These are phyloP conservation scores for Myotis yumanensis DNA, from an alignment of 2,113 vertebrate species.

Conservation along the genomic window DNA sequence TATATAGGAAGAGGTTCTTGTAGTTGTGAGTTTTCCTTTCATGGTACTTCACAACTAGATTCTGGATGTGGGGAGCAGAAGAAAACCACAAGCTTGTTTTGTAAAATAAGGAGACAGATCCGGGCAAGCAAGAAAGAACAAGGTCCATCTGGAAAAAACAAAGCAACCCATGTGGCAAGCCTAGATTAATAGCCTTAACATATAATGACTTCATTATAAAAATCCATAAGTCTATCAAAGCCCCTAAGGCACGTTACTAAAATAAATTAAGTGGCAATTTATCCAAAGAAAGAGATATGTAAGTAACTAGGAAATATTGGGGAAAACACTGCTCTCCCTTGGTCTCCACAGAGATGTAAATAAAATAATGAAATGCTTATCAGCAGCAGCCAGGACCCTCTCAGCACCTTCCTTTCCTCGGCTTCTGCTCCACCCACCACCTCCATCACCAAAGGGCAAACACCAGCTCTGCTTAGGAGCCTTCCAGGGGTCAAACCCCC, in stretches of 20 bases:
- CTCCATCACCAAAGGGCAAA: background rate
- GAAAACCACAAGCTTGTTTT: conserved; percentile 24
- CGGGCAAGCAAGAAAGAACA: background rate
- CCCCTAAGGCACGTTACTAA: conserved; percentile 1
- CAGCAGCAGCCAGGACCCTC: background rate
- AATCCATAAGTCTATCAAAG: background rate
- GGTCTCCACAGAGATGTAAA: background rate
- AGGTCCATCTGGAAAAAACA: background rate
- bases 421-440: background rate
- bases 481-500: background rate
- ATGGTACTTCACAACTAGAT: background rate
- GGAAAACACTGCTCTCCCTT: background rate
- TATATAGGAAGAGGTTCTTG: background rate
- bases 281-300: conserved; percentile 3
- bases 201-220: background rate
- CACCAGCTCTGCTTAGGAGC: background rate
- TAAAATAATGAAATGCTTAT: background rate
- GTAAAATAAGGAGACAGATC: conserved; percentile 24
- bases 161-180: background rate
- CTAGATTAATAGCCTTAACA: background rate
- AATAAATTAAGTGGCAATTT: conserved; percentile 13
- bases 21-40: background rate
- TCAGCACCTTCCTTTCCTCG: background rate
- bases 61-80: background rate
- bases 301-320: background rate